Conservation (phyloP, 1,140 invertebrate species). For the Cardiocondyla obscurior region DNA sequence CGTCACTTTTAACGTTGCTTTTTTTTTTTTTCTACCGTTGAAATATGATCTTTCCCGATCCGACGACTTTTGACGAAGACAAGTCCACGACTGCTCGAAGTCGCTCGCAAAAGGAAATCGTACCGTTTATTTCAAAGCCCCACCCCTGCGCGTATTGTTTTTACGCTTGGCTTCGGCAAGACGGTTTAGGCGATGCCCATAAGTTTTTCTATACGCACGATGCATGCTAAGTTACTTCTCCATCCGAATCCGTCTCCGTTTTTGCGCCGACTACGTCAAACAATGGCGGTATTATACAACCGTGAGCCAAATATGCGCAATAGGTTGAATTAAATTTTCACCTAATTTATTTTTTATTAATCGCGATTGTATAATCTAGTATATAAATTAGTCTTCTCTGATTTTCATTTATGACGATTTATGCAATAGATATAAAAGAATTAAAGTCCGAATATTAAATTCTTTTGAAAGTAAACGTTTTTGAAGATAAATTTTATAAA, state of each 20-base stretch:
- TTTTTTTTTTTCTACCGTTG: neutral
- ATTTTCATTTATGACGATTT: neutral
- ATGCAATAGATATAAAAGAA: neutral
- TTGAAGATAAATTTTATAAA: neutral
- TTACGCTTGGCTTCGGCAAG: constrained; percentile 62
- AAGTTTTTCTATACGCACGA: constrained; percentile 71
- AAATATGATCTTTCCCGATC: neutral
- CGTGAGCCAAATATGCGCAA: neutral
- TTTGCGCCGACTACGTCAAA: neutral
- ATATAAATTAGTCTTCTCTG: neutral
- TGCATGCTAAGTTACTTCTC: constrained; percentile 26
- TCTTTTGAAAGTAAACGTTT: neutral
- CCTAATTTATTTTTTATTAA: neutral
- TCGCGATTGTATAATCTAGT: neutral
- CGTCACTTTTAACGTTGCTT: neutral
- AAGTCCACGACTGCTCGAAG: constrained; percentile 39
- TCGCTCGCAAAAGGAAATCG: constrained; percentile 41
- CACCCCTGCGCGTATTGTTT: constrained; percentile 74
- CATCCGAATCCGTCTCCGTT: constrained; percentile 7
- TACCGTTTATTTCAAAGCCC: constrained; percentile 61
- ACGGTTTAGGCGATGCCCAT: constrained; percentile 77
- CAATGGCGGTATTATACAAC: constrained; percentile 36
- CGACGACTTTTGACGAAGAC: neutral
- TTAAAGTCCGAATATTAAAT: too few species aligned
- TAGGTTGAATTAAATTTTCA: constrained; percentile 6